Conservation (phyloP, 2,888 invertebrate species). For the Spisula subtruncata region DNA sequence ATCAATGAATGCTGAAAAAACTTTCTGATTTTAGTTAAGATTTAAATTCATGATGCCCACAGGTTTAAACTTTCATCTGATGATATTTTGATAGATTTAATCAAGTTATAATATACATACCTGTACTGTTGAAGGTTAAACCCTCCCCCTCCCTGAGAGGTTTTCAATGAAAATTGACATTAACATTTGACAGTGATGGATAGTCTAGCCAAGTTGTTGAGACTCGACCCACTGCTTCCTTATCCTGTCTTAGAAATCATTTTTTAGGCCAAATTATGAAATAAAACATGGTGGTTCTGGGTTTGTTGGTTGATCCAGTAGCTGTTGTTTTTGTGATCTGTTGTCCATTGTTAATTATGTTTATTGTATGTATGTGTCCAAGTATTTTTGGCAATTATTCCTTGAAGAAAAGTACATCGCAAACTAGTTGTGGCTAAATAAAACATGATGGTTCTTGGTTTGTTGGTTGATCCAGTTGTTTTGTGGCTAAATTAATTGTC, state of each 20-base stretch:
- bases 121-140: background rate
- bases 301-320: background rate
- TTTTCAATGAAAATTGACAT: conserved; percentile 33
- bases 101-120: background rate
- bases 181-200: conserved; percentile 45
- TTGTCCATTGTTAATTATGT: background rate
- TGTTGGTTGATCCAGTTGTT: background rate
- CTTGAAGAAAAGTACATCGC: too few relatives aligned
- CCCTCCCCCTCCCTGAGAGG: background rate
- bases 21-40: too few relatives aligned
- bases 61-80: background rate
- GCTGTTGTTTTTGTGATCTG: too few relatives aligned
- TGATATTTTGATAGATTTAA: background rate
- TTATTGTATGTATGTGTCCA: too few relatives aligned
- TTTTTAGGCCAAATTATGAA: too few relatives aligned
- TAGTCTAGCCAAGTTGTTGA: background rate
- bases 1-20: too few relatives aligned
- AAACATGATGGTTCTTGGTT: background rate
- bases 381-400: too few relatives aligned
- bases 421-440: background rate
- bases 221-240: conserved; percentile 30
- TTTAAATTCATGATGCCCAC: background rate
- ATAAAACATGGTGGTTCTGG: background rate
- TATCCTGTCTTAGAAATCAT: background rate
- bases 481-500: background rate